Base-by-base conservation (phyloP, 2,888 invertebrate species). In the Pantelozetes paolii region DNA sequence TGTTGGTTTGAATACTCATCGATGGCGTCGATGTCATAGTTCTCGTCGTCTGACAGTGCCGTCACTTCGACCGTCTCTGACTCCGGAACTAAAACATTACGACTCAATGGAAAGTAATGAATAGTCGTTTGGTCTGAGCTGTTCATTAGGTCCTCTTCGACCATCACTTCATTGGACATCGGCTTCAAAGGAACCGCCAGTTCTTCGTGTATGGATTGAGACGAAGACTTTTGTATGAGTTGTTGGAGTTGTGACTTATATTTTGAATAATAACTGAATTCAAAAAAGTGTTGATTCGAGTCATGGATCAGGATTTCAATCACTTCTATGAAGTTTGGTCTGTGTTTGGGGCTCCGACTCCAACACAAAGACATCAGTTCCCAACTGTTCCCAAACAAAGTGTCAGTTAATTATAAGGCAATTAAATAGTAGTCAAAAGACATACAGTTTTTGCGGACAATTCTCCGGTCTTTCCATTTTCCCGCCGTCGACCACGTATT, bases 401-500 rank as follows among this genome's bases (percentile, higher is more conserved):
- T 2, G 15, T 45, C 15, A 28, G n/a, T 28, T 15, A 62, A 26
- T 62, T 6, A n/a, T 3, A 26, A 26, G 23, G 40, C 30, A 73
- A 30, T 62, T 42, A 1, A 70, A 54, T 26, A 45, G 9, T 20
- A 57, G 13, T 45, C 15, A 45, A 54, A 74, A 30, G 0, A 64
- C 26, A 42, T 70, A 71, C 70, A 70, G 28, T 45, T 90, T 88
- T 81, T 93, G 91, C 1, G 97, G 96, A 83, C 98, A 98, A 82
- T 94, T 92, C 82, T 93, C 93, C 0, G 98, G 99, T 76, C 90
- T 88, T 82, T 94, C 93, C 94, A 98, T 94, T 64, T 93, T 90
- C 73, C 92, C 91, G 20, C 82, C 81, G 74, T 80, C 81, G 30
- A 80, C 79, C 26, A 84, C 83, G 78, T 80, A 84, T 73, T 81